Evolutionary conservation across 2,888 invertebrate genomes (phyloP), one percentile per base, ranked within the genome.

Genomic region (Tetheella fluctuosa): DNA sequence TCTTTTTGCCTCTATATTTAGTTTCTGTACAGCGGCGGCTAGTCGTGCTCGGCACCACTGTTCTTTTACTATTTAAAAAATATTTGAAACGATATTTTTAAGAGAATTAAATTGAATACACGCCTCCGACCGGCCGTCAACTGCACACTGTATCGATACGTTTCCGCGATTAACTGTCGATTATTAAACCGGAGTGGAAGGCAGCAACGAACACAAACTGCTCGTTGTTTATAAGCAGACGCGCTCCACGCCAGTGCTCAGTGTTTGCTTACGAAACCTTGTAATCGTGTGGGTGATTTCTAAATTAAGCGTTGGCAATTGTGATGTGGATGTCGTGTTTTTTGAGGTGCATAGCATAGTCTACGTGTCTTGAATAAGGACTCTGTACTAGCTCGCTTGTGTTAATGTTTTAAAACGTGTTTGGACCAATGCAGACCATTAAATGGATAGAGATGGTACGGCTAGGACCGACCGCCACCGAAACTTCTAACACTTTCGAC

Each of bases 381-480:
- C 61, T 57, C 30, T 60, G 65, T 63, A 63, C 59, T 67, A 52
- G 63, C 58, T 59, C 54, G 15, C 37, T 15, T n/a, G n/a, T 73
- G 73, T 74, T 67, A 67, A 70, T 77, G 67, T 62, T 73, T 73
- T 68, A 2, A 68, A 71, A 71, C 74, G 69, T 73, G 69, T 70
- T 71, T 74, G 65, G 60, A 67, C 57, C 77, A 80, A 92, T 91
- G 91, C 90, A 91, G 81, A 86, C 90, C 76, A 87, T 91, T 80
- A 91, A 91, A 80, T 91, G 88, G 87, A 90, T 91, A 83, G 92
- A 91, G 74, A 91, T 92, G 92, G 91, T 91, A 77, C 86, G 86
- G 64, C 86, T 91, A 66, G 89, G 88, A 61, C 86, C 89, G 53
- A 69, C 83, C 39, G 60, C 76, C 23, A 66, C 80, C 64, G 88